Evolutionary conservation across 2,797 vertebrate species (phyloP).

Genomic region (Pseudochirops cupreus): DNA sequence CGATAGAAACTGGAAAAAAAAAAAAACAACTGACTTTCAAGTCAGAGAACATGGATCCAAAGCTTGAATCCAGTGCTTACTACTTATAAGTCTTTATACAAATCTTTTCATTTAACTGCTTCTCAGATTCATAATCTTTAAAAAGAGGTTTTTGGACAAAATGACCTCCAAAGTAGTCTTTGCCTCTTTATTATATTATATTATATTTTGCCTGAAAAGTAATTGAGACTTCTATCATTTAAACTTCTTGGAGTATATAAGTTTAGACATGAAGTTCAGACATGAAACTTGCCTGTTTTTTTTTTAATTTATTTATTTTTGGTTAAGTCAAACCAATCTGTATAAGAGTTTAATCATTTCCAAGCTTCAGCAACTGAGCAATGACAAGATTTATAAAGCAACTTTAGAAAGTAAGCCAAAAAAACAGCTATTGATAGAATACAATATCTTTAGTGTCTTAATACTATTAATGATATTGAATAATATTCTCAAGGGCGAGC

Average conservation of each 20-base stretch:
- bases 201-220: background rate
- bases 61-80: background rate
- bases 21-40: background rate
- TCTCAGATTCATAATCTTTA: background rate
- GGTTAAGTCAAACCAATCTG: background rate
- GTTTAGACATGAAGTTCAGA: background rate
- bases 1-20: too few relatives aligned
- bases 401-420: background rate
- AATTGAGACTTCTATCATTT: background rate
- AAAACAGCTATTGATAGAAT: background rate
- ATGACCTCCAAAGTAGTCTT: too few relatives aligned
- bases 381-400: slow-evolving; percentile 1
- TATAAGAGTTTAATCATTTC: slow-evolving; percentile 13
- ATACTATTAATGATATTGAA: too few relatives aligned
- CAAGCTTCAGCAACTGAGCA: slow-evolving; percentile 15
- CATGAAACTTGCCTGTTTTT: background rate
- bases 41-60: background rate
- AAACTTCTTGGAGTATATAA: background rate
- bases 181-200: too few relatives aligned
- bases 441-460: background rate
- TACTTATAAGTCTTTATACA: background rate
- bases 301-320: too few relatives aligned
- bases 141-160: background rate
- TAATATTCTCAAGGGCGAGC: too few relatives aligned
- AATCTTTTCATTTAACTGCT: background rate